A percentile compares a stretch with the other conserved stretches of the same genome.
Evolutionary conservation across 2,113 vertebrate species (phyloP).

Genomic region (Rhinopomastus cyanomelas): DNA sequence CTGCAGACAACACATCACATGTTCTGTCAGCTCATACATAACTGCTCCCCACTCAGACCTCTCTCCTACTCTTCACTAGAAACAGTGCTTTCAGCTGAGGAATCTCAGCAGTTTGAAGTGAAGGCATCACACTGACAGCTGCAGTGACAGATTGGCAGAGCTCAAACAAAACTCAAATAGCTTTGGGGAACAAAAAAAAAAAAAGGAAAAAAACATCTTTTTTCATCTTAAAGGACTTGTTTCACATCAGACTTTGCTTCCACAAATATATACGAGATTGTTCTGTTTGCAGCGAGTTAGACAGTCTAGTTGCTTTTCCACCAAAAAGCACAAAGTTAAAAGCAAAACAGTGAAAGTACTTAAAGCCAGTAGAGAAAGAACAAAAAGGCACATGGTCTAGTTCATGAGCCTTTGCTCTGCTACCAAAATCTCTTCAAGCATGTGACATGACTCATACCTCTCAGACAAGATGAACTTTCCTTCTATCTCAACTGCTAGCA

Average conservation of each 20-base stretch:
- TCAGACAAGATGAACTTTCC: not conserved
- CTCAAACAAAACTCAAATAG: conserved; percentile 29
- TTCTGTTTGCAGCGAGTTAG: not conserved
- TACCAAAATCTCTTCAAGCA: not conserved
- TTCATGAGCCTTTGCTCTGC: not conserved
- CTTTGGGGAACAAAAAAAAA: not conserved
- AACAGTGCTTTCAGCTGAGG: conserved; percentile 14
- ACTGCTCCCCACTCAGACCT: not conserved
- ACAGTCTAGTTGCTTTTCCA: not conserved
- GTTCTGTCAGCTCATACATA: not conserved
- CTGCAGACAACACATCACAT: not conserved
- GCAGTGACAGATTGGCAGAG: conserved; percentile 40
- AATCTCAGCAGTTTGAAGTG: conserved; percentile 8
- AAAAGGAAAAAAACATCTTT: not conserved
- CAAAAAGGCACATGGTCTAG: not conserved
- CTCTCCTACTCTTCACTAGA: not conserved
- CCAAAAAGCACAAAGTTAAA: not conserved
- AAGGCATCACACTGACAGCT: conserved; percentile 44
- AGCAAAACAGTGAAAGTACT: not conserved
- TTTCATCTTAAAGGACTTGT: not conserved
- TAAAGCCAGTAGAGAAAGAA: not conserved
- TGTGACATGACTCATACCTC: not conserved
- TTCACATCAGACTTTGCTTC: conserved; percentile 1
- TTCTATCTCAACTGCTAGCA: not conserved
- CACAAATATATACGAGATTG: not conserved